phyloP scores from a whole-genome alignment of 2,113 vertebrate genomes.

The Camelus dromedarius region DNA sequence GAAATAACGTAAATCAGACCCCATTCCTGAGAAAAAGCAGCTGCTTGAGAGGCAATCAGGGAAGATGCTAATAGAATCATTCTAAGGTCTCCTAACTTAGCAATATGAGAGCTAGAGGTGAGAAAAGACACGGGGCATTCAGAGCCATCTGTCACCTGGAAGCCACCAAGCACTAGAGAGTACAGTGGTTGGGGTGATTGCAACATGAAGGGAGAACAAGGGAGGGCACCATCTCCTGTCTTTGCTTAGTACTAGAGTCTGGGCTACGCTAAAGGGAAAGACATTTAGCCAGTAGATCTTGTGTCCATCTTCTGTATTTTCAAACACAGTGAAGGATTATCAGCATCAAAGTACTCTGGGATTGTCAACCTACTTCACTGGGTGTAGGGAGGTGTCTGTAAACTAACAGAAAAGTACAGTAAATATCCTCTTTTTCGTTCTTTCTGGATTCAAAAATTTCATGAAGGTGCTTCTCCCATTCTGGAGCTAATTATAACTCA shows the following conservation, averaged over 20 bases:
- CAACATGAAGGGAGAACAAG: not conserved
- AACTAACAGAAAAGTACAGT: not conserved
- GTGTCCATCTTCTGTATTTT: not conserved
- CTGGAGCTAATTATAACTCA: not conserved
- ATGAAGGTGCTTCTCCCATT: not conserved
- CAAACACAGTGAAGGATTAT: not conserved
- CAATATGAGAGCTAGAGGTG: not conserved
- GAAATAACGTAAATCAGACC: not conserved
- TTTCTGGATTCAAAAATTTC: not conserved
- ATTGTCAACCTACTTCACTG: not conserved
- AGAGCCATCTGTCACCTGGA: not conserved
- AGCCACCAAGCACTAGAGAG: not conserved
- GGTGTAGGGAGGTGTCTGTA: not conserved
- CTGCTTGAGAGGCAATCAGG: not conserved
- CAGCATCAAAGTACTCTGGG: not conserved
- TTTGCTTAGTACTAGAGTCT: not conserved
- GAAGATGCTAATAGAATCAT: not conserved
- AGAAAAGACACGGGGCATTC: not conserved
- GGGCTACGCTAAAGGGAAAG: not conserved
- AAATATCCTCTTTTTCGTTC: not conserved
- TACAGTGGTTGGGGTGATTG: not conserved
- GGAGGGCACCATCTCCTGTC: accelerated
- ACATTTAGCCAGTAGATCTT: not conserved
- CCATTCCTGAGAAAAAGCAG: not conserved
- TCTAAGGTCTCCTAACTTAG: not conserved